phyloP scores from a whole-genome alignment of 2,113 vertebrate species.

The Seriola quinqueradiata region DNA sequence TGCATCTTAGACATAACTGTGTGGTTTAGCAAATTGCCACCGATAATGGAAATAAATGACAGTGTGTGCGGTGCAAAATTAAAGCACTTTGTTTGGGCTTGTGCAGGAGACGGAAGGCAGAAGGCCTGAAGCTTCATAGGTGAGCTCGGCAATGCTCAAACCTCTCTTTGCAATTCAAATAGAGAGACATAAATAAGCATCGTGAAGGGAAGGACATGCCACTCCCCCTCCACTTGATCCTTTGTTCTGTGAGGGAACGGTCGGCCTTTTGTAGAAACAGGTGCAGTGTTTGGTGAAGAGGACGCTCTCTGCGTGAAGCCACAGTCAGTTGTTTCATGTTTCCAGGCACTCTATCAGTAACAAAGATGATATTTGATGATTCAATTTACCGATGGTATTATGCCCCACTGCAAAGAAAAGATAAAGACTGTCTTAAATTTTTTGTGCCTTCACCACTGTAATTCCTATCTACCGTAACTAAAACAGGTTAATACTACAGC shows the following conservation, averaged over 20 bases:
- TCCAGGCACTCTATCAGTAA: slow-evolving; percentile 13
- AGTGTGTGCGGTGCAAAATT: slow-evolving; percentile 24
- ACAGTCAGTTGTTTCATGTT: slow-evolving; percentile 40
- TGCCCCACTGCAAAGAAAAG: not conserved
- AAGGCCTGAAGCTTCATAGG: slow-evolving; percentile 34
- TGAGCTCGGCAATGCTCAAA: slow-evolving; percentile 57
- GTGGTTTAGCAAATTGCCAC: slow-evolving; percentile 40
- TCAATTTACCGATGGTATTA: not conserved
- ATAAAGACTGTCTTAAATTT: not conserved
- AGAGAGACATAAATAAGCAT: slow-evolving; percentile 49
- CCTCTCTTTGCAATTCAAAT: slow-evolving; percentile 59
- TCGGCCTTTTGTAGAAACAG: slow-evolving; percentile 62
- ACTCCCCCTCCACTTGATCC: slow-evolving; percentile 58
- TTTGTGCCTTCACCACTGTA: not conserved
- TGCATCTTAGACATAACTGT: slow-evolving; percentile 21
- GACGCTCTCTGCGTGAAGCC: slow-evolving; percentile 26
- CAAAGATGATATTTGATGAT: slow-evolving; percentile 38
- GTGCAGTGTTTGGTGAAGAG: slow-evolving; percentile 55
- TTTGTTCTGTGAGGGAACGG: slow-evolving; percentile 44
- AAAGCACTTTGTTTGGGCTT: slow-evolving; percentile 43
- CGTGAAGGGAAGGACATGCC: slow-evolving; percentile 26
- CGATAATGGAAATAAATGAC: slow-evolving; percentile 57
- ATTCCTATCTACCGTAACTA: not conserved
- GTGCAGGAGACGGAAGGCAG: slow-evolving; percentile 6
- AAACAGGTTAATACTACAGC: not conserved